Base-by-base conservation (phyloP, 2,113 vertebrate genomes). In the Jaculus jaculus region DNA sequence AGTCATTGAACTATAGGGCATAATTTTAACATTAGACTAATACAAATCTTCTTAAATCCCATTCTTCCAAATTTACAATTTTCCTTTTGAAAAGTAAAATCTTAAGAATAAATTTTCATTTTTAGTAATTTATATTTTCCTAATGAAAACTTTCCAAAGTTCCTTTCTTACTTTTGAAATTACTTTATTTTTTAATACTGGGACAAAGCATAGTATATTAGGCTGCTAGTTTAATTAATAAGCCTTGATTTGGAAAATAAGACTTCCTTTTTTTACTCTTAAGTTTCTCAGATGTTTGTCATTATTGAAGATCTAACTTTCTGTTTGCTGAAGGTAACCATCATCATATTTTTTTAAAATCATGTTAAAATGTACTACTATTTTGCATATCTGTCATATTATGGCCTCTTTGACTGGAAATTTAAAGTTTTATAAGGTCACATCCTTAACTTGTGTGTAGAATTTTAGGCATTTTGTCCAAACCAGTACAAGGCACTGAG, bases 351-450 rank as follows among this genome's bases (percentile, higher is more conserved):
- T 47, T 47, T 47, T 47, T 54, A 58, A n/a, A 58, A 66, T 89
- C 26, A 9, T 5, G 23, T 89, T 93, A 30, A 94, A 94, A 82
- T 89, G 16, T 81, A 88, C 84, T 58, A 63, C 73, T 71, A 65
- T 26, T 68, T 63, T 88, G 15, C 20, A 16, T 94, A 37, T 84
- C n/a, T 51, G 60, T 65, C 17, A 63, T 89, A 37, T 61, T 94
- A 92, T n/a, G 58, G 30, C 47, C 23, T 75, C 96, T 96, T 84
- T 61, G 4, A 84, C 28, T 78, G 34, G 90, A 97, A 97, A 90
- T 60, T 58, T 90, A 66, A 83, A 91, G 4, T 92, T 84, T 93
- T 89, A 26, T 7, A 82, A 51, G 42, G 80, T 63, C 0, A 18
- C 72, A 63, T 39, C 47, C 51, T 92, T 73, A 78, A 71, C 58